Conservation (phyloP, 2,888 invertebrate species). For the Caradrina clavipalpis region DNA sequence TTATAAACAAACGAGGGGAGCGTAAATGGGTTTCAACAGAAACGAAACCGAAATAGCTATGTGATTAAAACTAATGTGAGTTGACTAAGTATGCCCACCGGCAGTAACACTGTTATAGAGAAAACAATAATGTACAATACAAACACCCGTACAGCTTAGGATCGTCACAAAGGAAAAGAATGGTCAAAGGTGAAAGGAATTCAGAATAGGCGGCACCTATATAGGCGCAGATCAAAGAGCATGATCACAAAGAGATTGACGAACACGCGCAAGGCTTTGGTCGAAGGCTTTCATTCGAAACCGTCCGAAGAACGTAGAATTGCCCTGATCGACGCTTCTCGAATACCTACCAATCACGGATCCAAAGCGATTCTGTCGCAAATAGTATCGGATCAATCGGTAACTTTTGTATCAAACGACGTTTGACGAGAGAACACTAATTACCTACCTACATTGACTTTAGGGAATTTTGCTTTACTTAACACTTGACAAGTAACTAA, state of each 20-base stretch:
- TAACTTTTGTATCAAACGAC: slow-evolving; percentile 53
- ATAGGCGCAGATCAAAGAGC: slow-evolving; percentile 76
- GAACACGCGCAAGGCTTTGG: slow-evolving; percentile 68
- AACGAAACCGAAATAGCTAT: background rate
- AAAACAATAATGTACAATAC: slow-evolving; percentile 3
- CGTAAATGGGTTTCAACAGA: too few relatives aligned
- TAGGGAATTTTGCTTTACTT: background rate
- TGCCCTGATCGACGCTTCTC: slow-evolving; percentile 62
- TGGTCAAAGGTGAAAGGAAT: slow-evolving; percentile 81
- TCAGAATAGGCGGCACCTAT: slow-evolving; percentile 73
- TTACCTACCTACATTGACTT: slow-evolving; percentile 23
- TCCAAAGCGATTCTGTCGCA: slow-evolving; percentile 44
- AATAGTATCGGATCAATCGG: slow-evolving; percentile 53
- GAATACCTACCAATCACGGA: slow-evolving; percentile 60
- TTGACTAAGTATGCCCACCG: background rate
- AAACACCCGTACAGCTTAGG: slow-evolving; percentile 21
- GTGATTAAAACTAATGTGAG: background rate
- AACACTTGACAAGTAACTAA: background rate
- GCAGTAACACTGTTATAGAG: background rate
- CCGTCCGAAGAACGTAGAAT: slow-evolving; percentile 65
- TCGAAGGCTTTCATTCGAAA: slow-evolving; percentile 58
- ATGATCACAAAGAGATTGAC: slow-evolving; percentile 74
- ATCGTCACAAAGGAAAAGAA: slow-evolving; percentile 68
- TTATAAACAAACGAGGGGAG: background rate
- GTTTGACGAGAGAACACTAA: slow-evolving; percentile 45